Evolutionary conservation across 2,797 vertebrate species (phyloP), one percentile per base, ranked within the genome.

Genomic region (Oceanodroma leucorhoa): DNA sequence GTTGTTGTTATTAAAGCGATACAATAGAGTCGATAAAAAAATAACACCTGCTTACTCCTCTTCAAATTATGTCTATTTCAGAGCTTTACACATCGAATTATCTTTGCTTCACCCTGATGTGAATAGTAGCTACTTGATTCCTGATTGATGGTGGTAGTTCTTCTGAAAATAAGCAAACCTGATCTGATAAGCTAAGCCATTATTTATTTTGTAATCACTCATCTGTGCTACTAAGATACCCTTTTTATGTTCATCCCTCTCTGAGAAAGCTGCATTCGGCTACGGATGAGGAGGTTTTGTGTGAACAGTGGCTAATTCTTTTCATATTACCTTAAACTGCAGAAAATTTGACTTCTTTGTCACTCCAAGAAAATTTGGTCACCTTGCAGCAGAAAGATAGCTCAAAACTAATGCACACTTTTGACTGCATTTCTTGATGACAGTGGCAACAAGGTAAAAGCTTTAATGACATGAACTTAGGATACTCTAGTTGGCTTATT

Each of bases 61-160:
- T 91, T 76, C 87, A 90, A 71, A 91, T 93, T 76, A 80, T 26
- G 64, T 57, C 89, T 95, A 36, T 92, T 94, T 85, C 67, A 89
- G 76, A 72, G 91, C 83, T 89, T 92, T 65, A 51, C 11, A 2
- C 87, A 78, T 85, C 30, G 9, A 94, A 94, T 93, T 93, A 94
- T 85, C 88, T 90, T 93, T 62, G 78, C 78, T 94, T 84, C 81
- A 50, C 75, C 93, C 86, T 72, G 83, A 65, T 69, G 69, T 89
- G 92, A 95, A 80, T 84, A 73, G 87, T 27, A 92, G 78, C 19
- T 65, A 89, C 93, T 95, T 84, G 87, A 95, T 89, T 84, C 79
- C 83, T 95, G 94, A 95, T 75, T 85, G 96, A 96, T 94, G 82
- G 65, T 71, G 79, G 77, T 85, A 81, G 95, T 87, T 83, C 88